Evolutionary conservation across 2,797 vertebrate species (phyloP), one percentile per base, ranked within the genome.

Genomic region (Brachyalestes nurse): DNA sequence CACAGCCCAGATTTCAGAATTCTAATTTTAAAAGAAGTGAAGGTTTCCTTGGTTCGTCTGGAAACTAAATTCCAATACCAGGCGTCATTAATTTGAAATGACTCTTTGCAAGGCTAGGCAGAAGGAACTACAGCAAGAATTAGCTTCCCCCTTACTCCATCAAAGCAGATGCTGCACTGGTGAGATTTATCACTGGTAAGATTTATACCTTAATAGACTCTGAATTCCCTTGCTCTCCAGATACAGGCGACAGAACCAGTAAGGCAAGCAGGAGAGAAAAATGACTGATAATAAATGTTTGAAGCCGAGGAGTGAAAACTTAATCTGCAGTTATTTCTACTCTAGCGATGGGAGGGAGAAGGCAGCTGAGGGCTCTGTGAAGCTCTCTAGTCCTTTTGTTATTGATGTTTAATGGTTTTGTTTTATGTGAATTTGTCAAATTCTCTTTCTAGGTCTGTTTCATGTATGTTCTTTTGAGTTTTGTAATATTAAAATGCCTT

Each of bases 1-100:
- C 69, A 71, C 40, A 23, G 25, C 17, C 9, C 60, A 49, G 25
- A 38, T 62, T 53, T 73, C 58, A 62, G 60, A 72, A 42, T 72
- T 71, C 16, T 62, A 71, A 76, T 60, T 58, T 21, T 5, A 45
- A 65, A 58, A 49, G 8, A 69, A 60, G 66, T 61, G n/a, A 49
- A 14, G n/a, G 17, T 67, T 77, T 82, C 67, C 42, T 66, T 65
- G 66, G 66, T 55, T 70, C 45, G 9, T 72, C 73, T 77, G 73
- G 47, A 72, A 79, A 81, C 81, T 83, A 87, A 66, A 87, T 76
- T 87, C 62, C 72, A 82, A 84, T 87, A 78, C 73, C 81, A 87
- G 85, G 81, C 77, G 84, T 87, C 82, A 86, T 90, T 85, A 83
- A 81, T 89, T 87, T 87, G 71, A 87, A 89, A 89, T 83, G n/a